Evolutionary conservation across 2,888 invertebrate genomes (phyloP), one percentile per base, ranked within the genome.

Genomic region (Acronicta psi): DNA sequence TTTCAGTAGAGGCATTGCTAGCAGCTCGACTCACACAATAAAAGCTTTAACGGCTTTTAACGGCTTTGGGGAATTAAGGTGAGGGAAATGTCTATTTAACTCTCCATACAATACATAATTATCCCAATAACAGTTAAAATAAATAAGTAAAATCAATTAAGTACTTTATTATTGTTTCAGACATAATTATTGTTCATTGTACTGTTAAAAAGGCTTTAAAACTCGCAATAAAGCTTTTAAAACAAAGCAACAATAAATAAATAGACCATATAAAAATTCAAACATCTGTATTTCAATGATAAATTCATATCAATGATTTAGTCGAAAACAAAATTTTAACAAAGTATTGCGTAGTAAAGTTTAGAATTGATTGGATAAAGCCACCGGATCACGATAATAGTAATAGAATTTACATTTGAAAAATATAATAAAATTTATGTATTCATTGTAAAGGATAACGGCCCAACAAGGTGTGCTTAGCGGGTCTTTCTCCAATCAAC

Each of bases 221-320:
- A 50, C 45, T 65, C 53, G 40, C 42, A 69, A 54, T 68, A 68
- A 68, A 68, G 67, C 66, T 69, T 69, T 71, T 71, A 71, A 66
- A 69, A 69, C 71, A 69, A 66, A 64, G 54, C 55, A 65, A 57
- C 67, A 70, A 68, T 70, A 81, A 80, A 74, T 76, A 80, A 81
- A 84, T 83, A 78, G 60, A 75, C 71, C 77, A 73, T 73, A 72
- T 81, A 84, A 87, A 91, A 92, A 91, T 92, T 91, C 92, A 93
- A 93, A 93, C 92, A 92, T 93, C 87, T 93, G 92, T 93, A 93
- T 87, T 93, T 91, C 86, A 91, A 79, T 88, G 89, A 88, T 91
- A 84, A 90, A 80, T 91, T 89, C 83, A 90, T 91, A 91, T 92
- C 87, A 92, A 89, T 88, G 88, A 91, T 92, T 91, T 87, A 89